phyloP scores from a whole-genome alignment of 2,888 invertebrate species.

The Horisme vitalbata region DNA sequence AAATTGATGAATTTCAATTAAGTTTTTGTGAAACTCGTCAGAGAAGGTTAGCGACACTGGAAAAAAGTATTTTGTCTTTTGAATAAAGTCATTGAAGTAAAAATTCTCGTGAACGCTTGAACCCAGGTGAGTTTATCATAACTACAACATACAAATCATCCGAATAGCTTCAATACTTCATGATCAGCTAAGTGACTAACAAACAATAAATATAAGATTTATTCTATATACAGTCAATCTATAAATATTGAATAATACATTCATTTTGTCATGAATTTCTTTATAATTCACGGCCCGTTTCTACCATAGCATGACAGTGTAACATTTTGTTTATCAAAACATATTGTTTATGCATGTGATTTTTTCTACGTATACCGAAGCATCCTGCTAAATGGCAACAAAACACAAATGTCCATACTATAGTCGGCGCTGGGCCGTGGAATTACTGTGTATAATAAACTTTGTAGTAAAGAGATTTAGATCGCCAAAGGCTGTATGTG shows the following conservation, averaged over 20 bases:
- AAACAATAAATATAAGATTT: background rate
- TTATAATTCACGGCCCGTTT: background rate
- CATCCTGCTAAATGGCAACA: background rate
- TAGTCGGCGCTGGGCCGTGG: conserved; percentile 4
- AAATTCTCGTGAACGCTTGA: too few relatives aligned
- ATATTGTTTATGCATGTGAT: background rate
- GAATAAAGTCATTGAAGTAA: too few relatives aligned
- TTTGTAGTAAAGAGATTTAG: conserved; percentile 99
- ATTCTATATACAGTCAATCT: background rate
- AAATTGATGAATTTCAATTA: too few relatives aligned
- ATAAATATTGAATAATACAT: background rate
- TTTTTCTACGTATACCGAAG: background rate
- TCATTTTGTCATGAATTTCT: conserved; percentile 15
- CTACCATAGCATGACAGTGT: background rate
- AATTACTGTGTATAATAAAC: conserved; percentile 95
- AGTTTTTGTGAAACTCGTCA: too few relatives aligned
- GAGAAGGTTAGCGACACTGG: too few relatives aligned
- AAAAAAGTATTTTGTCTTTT: too few relatives aligned
- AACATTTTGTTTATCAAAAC: background rate
- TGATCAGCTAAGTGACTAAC: too few relatives aligned
- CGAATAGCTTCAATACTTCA: too few relatives aligned
- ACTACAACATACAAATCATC: too few relatives aligned
- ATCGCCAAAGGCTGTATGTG: conserved; percentile 99
- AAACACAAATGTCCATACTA: conserved; percentile 2
- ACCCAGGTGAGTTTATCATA: too few relatives aligned